Base-by-base conservation (phyloP, 2,113 vertebrate genomes). In the Jaculus jaculus region DNA sequence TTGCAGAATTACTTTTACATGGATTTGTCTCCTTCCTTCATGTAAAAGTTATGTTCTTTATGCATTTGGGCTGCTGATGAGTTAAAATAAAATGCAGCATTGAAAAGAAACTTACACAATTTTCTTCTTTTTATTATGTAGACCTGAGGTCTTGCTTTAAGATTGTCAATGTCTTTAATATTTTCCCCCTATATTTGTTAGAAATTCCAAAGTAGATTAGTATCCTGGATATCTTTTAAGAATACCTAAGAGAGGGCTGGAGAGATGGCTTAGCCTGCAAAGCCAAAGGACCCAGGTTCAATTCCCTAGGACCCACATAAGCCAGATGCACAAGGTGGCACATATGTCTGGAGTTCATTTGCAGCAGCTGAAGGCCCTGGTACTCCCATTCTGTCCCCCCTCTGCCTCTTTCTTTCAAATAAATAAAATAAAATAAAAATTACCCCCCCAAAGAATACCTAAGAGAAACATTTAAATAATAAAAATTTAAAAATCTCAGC, bases 121-220 rank as follows among this genome's bases (percentile, higher is more conserved):
- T 17, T 60, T 17, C 58, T 60, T 89, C 80, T 80, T 90, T 73
- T 90, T 60, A 80, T 72, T 60, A 32, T 54, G 39, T 42, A 87
- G 21, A 5, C 79, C 5, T 66, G 21, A 23, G 39, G 83, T 91
- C 77, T 93, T 93, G 32, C 61, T 92, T 94, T 86, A 30, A 63
- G 79, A 16, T 51, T 47, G 16, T 90, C 84, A n/a, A 34, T 94
- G 73, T 90, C 51, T 95, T 91, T 26, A 58, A 3, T 66, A 69
- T 89, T 91, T 92, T 80, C 74, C 7, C 91, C 32, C 60, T 93
- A 6, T 90, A 69, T 66, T 89, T 80, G 72, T 88, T 78, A 91
- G 90, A 90, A 66, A 84, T 80, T 72, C 26, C 39, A 78, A 75
- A 92, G 60, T 86, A 85, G 17, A n/a, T 79, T 74, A 93, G 71